Percentiles rank a stretch among this genome's conserved stretches.
These are phyloP conservation scores for Listronotus bonariensis DNA, from an alignment of 1,140 invertebrate genomes.

Conservation along the genomic window DNA sequence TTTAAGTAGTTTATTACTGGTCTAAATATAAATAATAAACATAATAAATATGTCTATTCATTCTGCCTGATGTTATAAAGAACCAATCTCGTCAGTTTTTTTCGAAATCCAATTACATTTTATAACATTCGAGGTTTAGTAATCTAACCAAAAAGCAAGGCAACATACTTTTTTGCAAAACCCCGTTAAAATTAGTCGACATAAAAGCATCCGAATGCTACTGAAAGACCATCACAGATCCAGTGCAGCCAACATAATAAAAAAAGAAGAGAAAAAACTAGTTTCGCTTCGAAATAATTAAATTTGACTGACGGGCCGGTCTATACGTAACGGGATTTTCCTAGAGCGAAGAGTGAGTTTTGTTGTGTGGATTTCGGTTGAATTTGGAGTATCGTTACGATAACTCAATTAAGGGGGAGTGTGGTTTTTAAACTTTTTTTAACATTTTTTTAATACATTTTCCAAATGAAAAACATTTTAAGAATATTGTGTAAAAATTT, in stretches of 20 bases:
- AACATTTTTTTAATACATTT: too few relatives aligned
- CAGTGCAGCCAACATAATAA: slow-evolving; percentile 34
- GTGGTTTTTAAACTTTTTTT: too few relatives aligned
- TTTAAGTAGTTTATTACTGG: too few relatives aligned
- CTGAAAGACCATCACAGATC: slow-evolving; percentile 34
- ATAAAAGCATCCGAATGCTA: slow-evolving; percentile 38
- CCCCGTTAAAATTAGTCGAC: slow-evolving; percentile 33
- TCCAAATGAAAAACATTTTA: too few relatives aligned
- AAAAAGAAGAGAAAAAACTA: slow-evolving; percentile 35
- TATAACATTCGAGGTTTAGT: slow-evolving; percentile 19
- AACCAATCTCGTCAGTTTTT: not conserved
- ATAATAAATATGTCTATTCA: too few relatives aligned
- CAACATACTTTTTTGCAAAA: slow-evolving; percentile 22
- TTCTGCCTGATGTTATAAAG: too few relatives aligned
- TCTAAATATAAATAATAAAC: too few relatives aligned
- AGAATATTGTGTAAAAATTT: too few relatives aligned
- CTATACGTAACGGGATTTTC: slow-evolving; percentile 38
- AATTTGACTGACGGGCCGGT: slow-evolving; percentile 37
- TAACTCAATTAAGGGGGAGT: not conserved
- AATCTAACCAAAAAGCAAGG: slow-evolving; percentile 17
- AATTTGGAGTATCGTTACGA: slow-evolving; percentile 18
- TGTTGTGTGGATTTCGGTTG: not conserved
- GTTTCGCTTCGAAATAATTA: slow-evolving; percentile 38
- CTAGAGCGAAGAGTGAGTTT: slow-evolving; percentile 22
- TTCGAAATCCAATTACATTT: slow-evolving; percentile 19